phyloP scores from a whole-genome alignment of 2,888 invertebrate genomes.

The Sipha maydis region DNA sequence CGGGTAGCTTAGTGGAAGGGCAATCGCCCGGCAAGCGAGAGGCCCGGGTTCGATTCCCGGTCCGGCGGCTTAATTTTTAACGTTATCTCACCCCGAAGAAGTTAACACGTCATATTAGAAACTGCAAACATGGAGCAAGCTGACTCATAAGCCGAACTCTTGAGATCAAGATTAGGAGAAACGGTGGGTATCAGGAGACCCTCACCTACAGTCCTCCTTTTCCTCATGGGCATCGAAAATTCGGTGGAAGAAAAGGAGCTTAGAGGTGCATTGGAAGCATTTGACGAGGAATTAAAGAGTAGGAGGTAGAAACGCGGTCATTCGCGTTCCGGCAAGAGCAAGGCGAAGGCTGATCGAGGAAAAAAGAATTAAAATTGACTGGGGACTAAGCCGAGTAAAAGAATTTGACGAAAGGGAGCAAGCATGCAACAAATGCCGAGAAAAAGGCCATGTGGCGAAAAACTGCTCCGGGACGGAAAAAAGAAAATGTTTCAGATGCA shows the following conservation, averaged over 20 bases:
- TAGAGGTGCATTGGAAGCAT: not conserved
- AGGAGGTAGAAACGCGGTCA: not conserved
- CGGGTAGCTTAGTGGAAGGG: too few species aligned
- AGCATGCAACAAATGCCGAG: not conserved
- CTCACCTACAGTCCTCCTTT: not conserved
- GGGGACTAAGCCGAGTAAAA: not conserved
- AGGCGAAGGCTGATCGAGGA: not conserved
- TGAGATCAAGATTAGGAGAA: not conserved
- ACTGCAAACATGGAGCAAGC: not conserved
- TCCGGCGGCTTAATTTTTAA: too few species aligned
- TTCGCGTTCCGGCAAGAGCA: not conserved
- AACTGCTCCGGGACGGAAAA: not conserved
- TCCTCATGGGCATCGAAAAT: not conserved
- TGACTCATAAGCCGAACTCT: not conserved
- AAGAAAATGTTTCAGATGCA: not conserved
- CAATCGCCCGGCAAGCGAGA: too few species aligned
- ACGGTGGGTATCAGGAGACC: not conserved
- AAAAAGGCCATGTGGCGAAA: not conserved
- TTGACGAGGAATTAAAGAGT: not conserved
- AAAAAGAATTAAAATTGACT: not conserved
- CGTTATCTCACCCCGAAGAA: too few species aligned
- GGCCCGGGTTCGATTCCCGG: too few species aligned
- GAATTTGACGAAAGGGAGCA: not conserved
- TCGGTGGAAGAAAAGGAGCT: slow-evolving; percentile 1
- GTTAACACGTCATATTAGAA: not conserved